Conservation (phyloP, 1,140 invertebrate genomes). For the Atta colombica region DNA sequence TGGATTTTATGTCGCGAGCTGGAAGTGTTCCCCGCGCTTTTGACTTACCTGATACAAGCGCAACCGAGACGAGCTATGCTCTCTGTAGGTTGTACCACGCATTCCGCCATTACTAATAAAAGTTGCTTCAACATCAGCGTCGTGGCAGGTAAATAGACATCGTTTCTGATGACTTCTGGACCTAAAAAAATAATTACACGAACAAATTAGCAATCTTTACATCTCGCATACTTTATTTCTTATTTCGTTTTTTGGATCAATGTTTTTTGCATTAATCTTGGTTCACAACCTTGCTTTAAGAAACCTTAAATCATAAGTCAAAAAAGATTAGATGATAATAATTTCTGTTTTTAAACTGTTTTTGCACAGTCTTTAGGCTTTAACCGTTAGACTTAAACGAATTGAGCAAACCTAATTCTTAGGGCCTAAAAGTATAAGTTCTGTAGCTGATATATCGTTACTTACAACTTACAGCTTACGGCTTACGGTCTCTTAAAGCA, state of each 20-base stretch:
- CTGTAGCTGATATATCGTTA: too few species aligned
- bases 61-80: conserved; percentile 96
- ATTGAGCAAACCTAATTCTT: too few species aligned
- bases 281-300: too few species aligned
- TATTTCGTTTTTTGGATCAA: neutral
- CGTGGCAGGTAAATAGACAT: conserved; percentile 86
- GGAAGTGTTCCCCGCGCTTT: conserved; percentile 5
- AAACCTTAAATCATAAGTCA: too few species aligned
- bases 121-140: conserved; percentile 95
- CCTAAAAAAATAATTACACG: conserved; percentile 71
- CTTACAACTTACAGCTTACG: too few species aligned
- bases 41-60: conserved; percentile 92
- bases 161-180: conserved; percentile 79
- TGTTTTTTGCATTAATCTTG: neutral
- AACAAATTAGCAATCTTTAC: neutral
- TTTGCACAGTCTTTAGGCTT: too few species aligned
- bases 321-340: too few species aligned
- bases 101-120: conserved; percentile 95
- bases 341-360: too few species aligned
- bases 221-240: neutral
- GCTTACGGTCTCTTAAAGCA: too few species aligned
- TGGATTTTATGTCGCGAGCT: conserved; percentile 54
- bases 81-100: conserved; percentile 95
- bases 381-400: too few species aligned
- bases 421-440: too few species aligned